Base-by-base conservation (phyloP, 2,797 vertebrate species). In the Eospalax fontanierii region DNA sequence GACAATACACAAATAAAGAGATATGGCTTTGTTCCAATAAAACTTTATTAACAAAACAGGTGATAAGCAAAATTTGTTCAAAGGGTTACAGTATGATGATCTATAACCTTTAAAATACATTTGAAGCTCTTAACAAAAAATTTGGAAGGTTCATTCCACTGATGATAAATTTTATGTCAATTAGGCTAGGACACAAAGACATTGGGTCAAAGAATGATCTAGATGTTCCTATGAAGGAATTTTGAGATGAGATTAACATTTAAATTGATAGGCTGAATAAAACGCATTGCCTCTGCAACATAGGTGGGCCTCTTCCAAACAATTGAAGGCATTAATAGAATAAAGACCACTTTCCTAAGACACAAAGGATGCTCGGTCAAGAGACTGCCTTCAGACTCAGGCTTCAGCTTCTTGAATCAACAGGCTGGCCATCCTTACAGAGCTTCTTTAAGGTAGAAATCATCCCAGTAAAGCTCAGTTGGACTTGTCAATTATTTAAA, bases 31-130 rank as follows among this genome's bases (percentile, higher is more conserved):
- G 18, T 91, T 59, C 83, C 80, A 65, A 78, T 54, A 63, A 68
- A 80, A 73, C 78, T 95, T 94, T 78, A 78, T 96, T 92, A 74
- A 30, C 70, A 46, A 85, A 81, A 70, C 38, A 81, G 2, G 18
- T 59, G 43, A 9, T 59, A 88, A 85, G 18, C 7, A 43, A 33
- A 22, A 38, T 74, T 92, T 94, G 24, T 10, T 15, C 50, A 28
- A 68, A 28, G 26, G n/a, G 28, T 22, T 30, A 4, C 26, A 46
- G 18, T 40, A 85, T 1, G 0, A n/a, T 74, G 28, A 14, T 73
- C 16, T 16, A 4, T 92, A 18, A 21, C 18, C 16, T 33, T 1
- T 46, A 14, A 7, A 19, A 75, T 28, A 54, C 14, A 65, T 38
- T 30, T n/a, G 40, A 86, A 75, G 10, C 11, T 65, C 43, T 46